These are phyloP conservation scores for Zosterops pallidus DNA, from an alignment of 2,113 vertebrate species.

Conservation along the genomic window DNA sequence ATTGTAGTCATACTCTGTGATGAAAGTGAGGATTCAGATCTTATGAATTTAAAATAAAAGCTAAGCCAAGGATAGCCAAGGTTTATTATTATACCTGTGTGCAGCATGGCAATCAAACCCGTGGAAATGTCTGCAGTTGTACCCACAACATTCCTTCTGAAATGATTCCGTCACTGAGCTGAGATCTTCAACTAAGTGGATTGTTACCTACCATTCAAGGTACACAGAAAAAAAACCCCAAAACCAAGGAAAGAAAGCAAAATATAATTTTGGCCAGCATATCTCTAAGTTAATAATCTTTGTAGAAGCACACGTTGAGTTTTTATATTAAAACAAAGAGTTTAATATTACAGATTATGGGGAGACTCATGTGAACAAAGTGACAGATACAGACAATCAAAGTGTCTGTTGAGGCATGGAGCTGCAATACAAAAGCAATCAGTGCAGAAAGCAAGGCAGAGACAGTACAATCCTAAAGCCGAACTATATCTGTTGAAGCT, in stretches of 20 bases:
- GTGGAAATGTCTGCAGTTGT: neutral
- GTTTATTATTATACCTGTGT: neutral
- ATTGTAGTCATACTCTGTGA: neutral
- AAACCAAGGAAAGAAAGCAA: neutral
- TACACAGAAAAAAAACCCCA: neutral
- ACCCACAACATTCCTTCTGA: neutral
- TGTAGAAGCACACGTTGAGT: neutral
- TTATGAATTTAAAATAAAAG: slow-evolving; percentile 27
- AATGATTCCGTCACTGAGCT: neutral
- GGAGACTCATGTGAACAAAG: slow-evolving; percentile 54
- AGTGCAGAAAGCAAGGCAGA: slow-evolving; percentile 56
- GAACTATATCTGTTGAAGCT: slow-evolving; percentile 69
- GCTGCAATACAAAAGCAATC: slow-evolving; percentile 65
- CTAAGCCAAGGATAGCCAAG: neutral
- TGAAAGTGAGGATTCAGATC: neutral
- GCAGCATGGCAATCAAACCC: neutral
- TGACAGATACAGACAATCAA: slow-evolving; percentile 68
- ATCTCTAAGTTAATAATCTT: slow-evolving; percentile 44
- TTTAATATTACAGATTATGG: slow-evolving; percentile 61
- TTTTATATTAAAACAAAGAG: slow-evolving; percentile 48
- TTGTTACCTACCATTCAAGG: neutral
- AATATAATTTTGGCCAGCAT: neutral
- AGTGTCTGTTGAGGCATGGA: slow-evolving; percentile 72
- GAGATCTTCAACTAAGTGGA: neutral
- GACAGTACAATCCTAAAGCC: slow-evolving; percentile 73